Conservation (phyloP, 2,113 vertebrate genomes). For the Lamprologus speciosus region DNA sequence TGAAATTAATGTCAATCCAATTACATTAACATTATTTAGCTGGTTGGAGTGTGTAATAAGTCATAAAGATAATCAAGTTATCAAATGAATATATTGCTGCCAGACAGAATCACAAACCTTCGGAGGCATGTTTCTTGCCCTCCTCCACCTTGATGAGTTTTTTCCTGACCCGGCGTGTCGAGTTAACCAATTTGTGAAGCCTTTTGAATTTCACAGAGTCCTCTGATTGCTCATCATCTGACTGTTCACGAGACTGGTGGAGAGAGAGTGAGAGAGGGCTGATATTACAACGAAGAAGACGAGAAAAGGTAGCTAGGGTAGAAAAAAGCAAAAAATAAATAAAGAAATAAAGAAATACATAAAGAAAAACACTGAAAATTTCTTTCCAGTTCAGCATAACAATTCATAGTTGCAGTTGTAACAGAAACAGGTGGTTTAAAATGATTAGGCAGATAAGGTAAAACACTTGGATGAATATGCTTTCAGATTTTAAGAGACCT, state of each 20-base stretch:
- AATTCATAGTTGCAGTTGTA: neutral
- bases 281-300: neutral
- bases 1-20: neutral
- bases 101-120: constrained; percentile 73
- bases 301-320: neutral
- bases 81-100: neutral
- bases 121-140: constrained; percentile 84
- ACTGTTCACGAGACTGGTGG: constrained; percentile 91
- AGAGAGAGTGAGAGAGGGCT: neutral
- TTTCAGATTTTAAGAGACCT: neutral
- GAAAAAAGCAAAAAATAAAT: neutral
- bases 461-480: neutral
- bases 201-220: constrained; percentile 96
- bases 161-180: constrained; percentile 91
- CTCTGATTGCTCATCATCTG: constrained; percentile 90
- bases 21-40: neutral
- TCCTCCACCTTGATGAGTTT: constrained; percentile 97
- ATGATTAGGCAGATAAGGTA: neutral
- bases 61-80: neutral
- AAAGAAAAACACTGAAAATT: neutral
- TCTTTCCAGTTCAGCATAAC: neutral
- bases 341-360: rapidly evolving
- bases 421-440: neutral
- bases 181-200: constrained; percentile 96
- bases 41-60: neutral